These are phyloP conservation scores for Tribolium madens DNA, from an alignment of 1,140 invertebrate species.

Conservation along the genomic window DNA sequence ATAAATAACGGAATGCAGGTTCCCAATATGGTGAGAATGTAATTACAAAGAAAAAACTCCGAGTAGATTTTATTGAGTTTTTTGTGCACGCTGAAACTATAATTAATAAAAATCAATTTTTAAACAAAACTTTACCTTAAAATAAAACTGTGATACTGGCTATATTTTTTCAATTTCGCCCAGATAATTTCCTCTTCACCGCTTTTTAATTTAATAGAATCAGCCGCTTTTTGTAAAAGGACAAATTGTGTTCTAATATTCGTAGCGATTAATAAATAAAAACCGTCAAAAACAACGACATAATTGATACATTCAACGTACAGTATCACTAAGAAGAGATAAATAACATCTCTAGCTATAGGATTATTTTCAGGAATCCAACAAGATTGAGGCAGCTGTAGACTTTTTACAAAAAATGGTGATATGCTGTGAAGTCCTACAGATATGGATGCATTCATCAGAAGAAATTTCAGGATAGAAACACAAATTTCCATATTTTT, in stretches of 20 bases:
- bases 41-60: background rate
- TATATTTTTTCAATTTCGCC: background rate
- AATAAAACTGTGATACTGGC: background rate
- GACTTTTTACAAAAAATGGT: background rate
- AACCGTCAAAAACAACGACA: background rate
- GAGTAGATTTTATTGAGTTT: background rate
- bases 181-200: background rate
- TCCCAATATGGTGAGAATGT: background rate
- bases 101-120: background rate
- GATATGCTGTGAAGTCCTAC: background rate
- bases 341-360: background rate
- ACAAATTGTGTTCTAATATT: background rate
- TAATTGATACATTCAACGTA: background rate
- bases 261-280: background rate
- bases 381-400: background rate
- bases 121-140: background rate
- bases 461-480: background rate
- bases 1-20: background rate
- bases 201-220: background rate
- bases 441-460: background rate
- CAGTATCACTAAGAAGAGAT: background rate
- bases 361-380: background rate
- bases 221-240: background rate
- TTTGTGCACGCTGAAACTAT: background rate
- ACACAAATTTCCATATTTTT: background rate